phyloP scores from a whole-genome alignment of 1,140 invertebrate genomes.

The Eriocheir sinensis region DNA sequence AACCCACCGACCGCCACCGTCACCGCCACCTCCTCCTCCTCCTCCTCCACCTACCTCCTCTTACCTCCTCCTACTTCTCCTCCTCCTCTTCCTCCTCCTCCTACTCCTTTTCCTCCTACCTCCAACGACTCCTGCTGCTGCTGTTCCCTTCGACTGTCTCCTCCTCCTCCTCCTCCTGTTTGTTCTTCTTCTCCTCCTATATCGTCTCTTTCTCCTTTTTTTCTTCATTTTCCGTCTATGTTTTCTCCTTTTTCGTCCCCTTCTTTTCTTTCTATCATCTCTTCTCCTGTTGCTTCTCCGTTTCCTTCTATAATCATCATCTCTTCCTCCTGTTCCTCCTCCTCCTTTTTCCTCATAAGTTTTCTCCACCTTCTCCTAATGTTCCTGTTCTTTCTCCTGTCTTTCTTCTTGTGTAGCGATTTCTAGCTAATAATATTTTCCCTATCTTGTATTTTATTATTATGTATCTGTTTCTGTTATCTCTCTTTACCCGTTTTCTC shows the following conservation, averaged over 20 bases:
- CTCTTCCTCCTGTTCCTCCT: no score
- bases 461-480: no score
- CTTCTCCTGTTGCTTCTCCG: not conserved
- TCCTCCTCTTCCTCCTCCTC: not conserved
- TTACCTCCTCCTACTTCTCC: not conserved
- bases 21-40: not conserved
- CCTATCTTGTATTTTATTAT: no score
- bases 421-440: no score
- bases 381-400: no score
- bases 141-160: not conserved
- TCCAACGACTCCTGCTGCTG: not conserved
- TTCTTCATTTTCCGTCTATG: not conserved
- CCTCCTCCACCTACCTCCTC: not conserved
- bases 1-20: not conserved
- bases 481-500: no score
- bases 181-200: not conserved
- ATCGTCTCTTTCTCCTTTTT: not conserved
- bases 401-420: no score
- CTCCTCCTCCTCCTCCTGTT: not conserved
- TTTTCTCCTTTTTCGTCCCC: conserved; percentile 6
- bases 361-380: no score
- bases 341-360: no score
- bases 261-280: not conserved
- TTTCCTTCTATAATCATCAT: no score
- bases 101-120: not conserved